Evolutionary conservation across 2,113 vertebrate genomes (phyloP).

Genomic region (Boleophthalmus pectinirostris): DNA sequence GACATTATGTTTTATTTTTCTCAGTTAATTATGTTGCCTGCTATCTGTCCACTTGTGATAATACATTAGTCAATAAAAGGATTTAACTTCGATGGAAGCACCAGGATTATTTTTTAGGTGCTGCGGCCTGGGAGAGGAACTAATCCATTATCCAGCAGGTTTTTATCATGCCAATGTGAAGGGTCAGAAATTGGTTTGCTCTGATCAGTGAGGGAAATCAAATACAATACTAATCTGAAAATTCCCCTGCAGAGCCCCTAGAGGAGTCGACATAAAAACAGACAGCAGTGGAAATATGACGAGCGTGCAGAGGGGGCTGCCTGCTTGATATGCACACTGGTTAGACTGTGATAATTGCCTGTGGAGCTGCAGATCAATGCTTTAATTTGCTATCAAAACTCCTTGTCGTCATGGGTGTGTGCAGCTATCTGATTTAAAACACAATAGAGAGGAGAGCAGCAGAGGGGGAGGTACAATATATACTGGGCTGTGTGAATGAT

Average conservation of each 20-base stretch:
- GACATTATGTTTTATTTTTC: slow-evolving; percentile 3
- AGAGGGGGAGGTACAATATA: background rate
- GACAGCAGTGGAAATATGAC: slow-evolving; percentile 43
- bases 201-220: slow-evolving; percentile 59
- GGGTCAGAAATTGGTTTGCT: slow-evolving; percentile 61
- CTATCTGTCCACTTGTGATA: slow-evolving; percentile 19
- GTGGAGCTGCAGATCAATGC: slow-evolving; percentile 65
- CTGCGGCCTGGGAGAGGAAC: slow-evolving; percentile 27
- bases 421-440: slow-evolving; percentile 27
- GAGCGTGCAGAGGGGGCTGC: slow-evolving; percentile 20
- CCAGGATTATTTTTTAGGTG: slow-evolving; percentile 1
- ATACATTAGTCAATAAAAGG: slow-evolving; percentile 14
- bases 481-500: background rate
- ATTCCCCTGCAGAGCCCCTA: slow-evolving; percentile 36
- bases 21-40: slow-evolving; percentile 20
- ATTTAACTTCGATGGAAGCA: background rate
- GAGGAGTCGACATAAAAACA: slow-evolving; percentile 40
- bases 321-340: slow-evolving; percentile 58
- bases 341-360: slow-evolving; percentile 58
- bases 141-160: slow-evolving; percentile 45
- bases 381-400: slow-evolving; percentile 64
- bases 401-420: slow-evolving; percentile 42
- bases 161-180: slow-evolving; percentile 50
- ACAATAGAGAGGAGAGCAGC: slow-evolving; percentile 3
- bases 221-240: slow-evolving; percentile 43